Base-by-base conservation (phyloP, 2,797 vertebrate genomes). In the Gallinago solitaria region DNA sequence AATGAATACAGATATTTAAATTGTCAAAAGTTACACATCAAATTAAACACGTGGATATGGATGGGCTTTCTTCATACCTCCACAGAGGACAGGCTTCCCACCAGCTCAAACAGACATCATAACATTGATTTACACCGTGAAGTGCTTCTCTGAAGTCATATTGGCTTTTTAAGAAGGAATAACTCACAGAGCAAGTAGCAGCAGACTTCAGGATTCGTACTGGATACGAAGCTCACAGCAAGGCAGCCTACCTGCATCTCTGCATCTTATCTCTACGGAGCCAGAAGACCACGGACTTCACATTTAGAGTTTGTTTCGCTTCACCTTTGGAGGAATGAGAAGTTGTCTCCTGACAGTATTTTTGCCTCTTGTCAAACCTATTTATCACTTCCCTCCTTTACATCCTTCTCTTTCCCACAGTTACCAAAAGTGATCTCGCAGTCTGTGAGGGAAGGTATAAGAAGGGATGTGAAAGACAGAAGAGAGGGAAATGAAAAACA, bases 111-210 rank as follows among this genome's bases (percentile, higher is more conserved):
- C 39, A 87, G 53, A 73, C 54, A 88, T 41, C 83, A 10, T 5
- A 84, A 87, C n/a, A 63, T 25, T 2, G 10, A 87, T 92, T 84
- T 71, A 87, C 51, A n/a, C 50, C 74, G 30, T 1, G 35, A 96
- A 87, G 33, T 33, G 47, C 60, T 85, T n/a, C 89, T 92, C 61
- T 94, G 86, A 95, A 96, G 75, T 77, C 87, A 39, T 43, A 71
- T 2, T 64, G 48, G 56, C 67, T 87, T 87, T 70, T 64, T 80
- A 63, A 65, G 65, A 86, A 86, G 70, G 79, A 88, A 70, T 51
- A 91, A 45, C 63, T 90, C 71, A 83, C 37, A 69, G 25, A 84
- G 56, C 53, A 60, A 64, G 65, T 3, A 69, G 73, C 50, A 87
- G 60, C 69, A 83, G 39, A 59, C 80, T 53, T 82, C 80, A 93